Evolutionary conservation across 2,113 vertebrate species (phyloP), one percentile per base, ranked within the genome.

Genomic region (Empidonax traillii): DNA sequence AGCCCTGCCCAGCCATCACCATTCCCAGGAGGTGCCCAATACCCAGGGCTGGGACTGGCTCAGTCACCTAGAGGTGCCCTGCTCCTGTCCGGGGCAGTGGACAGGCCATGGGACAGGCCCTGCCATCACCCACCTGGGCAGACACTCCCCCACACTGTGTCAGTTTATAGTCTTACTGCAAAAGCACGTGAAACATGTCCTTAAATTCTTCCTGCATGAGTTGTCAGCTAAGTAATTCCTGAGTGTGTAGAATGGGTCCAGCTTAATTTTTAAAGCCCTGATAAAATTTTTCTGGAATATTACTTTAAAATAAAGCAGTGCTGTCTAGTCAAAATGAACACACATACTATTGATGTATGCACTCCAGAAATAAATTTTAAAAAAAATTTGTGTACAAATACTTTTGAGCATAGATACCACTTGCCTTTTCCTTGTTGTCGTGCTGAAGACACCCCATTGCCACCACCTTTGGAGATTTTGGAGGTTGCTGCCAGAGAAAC

Each of bases 11-110:
- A 35, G 69, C 31, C 3, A 2, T 20, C 68, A 39, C 19, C 59
- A 12, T 75, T 27, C 35, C 74, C 22, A n/a, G 25, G 30, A 51
- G 12, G 10, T 33, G n/a, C 24, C 37, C 3, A 1, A 9, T 6
- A 14, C 14, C 33, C 5, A 8, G 33, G 35, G 3, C 39, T 25
- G 21, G 23, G 28, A 53, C 74, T 55, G 31, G 7, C 52, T 47
- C 10, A 0, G 23, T 66, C 37, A 2, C 12, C 20, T 8, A 30
- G 2, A 1, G 10, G 41, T 67, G 16, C 21, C 35, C 33, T 6
- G 24, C 61, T 67, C 12, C 31, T 23, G 6, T 23, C 25, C 31
- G 52, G 47, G 5, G 3, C 1, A 5, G 23, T 44, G 41, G 47
- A 59, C 1, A 4, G 19, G 39, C 22, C 12, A 6, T 4, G 21